Evolutionary conservation across 2,113 vertebrate species (phyloP), one percentile per base, ranked within the genome.

Genomic region (Sterna hirundo): DNA sequence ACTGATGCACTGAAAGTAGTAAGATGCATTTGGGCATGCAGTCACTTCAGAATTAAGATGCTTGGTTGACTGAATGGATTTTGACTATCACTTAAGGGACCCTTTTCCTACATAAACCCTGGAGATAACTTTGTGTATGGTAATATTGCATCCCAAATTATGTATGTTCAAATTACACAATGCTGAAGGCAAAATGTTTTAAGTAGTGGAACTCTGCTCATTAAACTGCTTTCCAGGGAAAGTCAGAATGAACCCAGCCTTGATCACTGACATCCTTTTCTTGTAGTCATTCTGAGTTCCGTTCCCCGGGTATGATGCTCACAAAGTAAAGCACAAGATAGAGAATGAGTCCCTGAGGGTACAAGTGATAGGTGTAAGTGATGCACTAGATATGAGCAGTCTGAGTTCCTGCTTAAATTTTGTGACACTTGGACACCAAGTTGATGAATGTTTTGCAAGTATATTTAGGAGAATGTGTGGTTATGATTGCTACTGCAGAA

Each of bases 1-100:
- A 21, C 40, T 0, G 0, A n/a, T 60, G 61, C n/a, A 27, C 0
- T 64, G 58, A 22, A 65, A 72, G 42, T 36, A 51, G 10, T 27
- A 34, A 62, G 49, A 47, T 21, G 30, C 34, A 1, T 38, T 46
- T 64, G 44, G 32, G 23, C 55, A 9, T 29, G 22, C 49, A 61
- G 34, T 84, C 72, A 36, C 42, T 57, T 57, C 32, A 58, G 49
- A 69, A 36, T 65, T 47, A 40, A 49, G 69, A 18, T 0, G 0
- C 49, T 65, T 5, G 4, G 10, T 40, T 64, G 42, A 26, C 47
- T 57, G 68, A 36, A 47, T 64, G 74, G 47, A 58, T 69, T 75
- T 64, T 36, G 21, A 13, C 55, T 47, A 6, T 30, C 40, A 11
- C 21, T 52, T 74, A 47, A 75, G 21, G 15, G 36, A 62, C 58